Conservation (phyloP, 1,140 invertebrate genomes). For the Papilio glaucus region DNA sequence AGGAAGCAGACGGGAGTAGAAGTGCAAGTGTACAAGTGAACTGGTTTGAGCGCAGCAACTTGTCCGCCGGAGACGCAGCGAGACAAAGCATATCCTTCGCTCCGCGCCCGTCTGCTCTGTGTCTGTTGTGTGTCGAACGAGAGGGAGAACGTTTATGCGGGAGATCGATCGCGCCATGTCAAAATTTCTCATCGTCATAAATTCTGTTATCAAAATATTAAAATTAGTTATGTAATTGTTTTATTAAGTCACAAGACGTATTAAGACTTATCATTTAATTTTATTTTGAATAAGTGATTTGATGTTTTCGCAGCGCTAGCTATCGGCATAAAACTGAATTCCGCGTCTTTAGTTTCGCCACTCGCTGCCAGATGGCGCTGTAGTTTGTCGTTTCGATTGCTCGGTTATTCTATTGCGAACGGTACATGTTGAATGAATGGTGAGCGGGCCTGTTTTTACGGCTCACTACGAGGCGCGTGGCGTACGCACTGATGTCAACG, state of each 20-base stretch:
- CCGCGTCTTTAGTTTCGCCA: slow-evolving; percentile 59
- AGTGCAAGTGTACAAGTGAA: slow-evolving; percentile 68
- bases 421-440: slow-evolving; percentile 69
- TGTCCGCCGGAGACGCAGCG: slow-evolving; percentile 37
- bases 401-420: slow-evolving; percentile 48
- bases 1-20: slow-evolving; percentile 55
- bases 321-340: slow-evolving; percentile 51
- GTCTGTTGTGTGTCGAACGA: slow-evolving; percentile 55
- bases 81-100: slow-evolving; percentile 65
- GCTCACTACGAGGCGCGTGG: slow-evolving; percentile 60
- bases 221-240: background rate
- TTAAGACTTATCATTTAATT: too few relatives aligned
- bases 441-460: slow-evolving; percentile 58
- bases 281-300: background rate
- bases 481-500: slow-evolving; percentile 73
- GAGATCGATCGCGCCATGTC: slow-evolving; percentile 13
- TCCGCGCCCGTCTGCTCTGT: slow-evolving; percentile 52
- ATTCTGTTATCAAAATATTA: background rate
- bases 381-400: slow-evolving; percentile 45
- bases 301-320: slow-evolving; percentile 57
- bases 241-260: too few relatives aligned
- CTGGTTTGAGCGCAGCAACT: slow-evolving; percentile 60
- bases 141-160: slow-evolving; percentile 16
- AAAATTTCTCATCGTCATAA: slow-evolving; percentile 3
- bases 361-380: slow-evolving; percentile 71